Base-by-base conservation (phyloP, 37 sponge, comb jelly and placozoan genomes). In the Diacarnus erythraeanus region DNA sequence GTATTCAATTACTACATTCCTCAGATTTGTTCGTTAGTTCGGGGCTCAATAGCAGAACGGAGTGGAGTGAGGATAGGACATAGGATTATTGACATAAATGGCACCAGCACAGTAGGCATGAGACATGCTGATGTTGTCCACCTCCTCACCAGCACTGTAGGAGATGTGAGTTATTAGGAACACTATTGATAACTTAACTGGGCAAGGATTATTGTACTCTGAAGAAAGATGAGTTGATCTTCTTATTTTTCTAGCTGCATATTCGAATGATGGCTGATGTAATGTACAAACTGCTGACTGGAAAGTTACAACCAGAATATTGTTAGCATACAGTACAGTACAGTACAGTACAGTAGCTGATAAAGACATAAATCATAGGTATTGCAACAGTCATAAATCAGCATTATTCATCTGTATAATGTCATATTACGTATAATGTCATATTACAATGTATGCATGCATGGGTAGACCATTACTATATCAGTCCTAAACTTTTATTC, bases 61-160 rank as follows among this genome's bases (percentile, higher is more conserved):
- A 92, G 97, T 80, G 99, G 99, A 0, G 69, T 99, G 47, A 66
- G 99, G 33, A 90, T 99, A 9, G 99, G 99, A 0, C 97, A 99
- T 61, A 71, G 86, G 33, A 99, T 99, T 31, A 96, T 99, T 63
- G 95, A 96, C 44, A 94, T 99, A 65, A 94, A 96, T 65, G 93
- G 92, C 22, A 83, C 86, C 38, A 96, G 93, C 76, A 90, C 92
- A 27, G 95, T 99, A 23, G 75, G 81, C 5, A 65, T 87, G 69
- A 27, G 69, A 1, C 95, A 94, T 54, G 79, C 87, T 22, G 59
- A 88, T 8, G 56, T 94, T 64, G 90, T 97, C 0, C 82, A 91
- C 57, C 61, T 91, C 1, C 82, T 97, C 17, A 54, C 89, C 9
- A 89, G 87, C 33, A 83, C 90, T 17, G 89, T 91, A 21, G 97